Evolutionary conservation across 2,113 vertebrate genomes (phyloP).

Genomic region (Cyprinodon tularosa): DNA sequence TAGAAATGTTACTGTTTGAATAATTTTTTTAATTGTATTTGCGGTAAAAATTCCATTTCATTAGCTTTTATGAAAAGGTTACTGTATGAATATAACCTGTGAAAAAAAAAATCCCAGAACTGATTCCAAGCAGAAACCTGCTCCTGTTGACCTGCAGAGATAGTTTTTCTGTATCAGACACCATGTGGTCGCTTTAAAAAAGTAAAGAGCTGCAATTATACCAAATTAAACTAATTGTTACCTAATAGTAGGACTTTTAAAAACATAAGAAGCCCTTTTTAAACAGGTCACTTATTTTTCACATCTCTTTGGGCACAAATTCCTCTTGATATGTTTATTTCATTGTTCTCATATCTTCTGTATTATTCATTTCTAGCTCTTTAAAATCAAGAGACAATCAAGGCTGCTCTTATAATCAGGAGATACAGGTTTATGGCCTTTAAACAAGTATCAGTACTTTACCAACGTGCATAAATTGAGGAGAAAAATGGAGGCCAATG

Average conservation of each 20-base stretch:
- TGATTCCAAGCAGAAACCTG: neutral
- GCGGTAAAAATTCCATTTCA: no score
- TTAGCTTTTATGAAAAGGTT: neutral
- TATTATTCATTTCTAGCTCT: no score
- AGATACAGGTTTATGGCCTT: no score
- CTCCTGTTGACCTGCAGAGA: conserved; percentile 7
- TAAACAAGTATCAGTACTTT: no score
- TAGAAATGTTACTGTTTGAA: no score
- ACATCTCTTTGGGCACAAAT: neutral
- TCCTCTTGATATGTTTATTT: neutral
- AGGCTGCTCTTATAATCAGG: no score
- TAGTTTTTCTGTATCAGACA: neutral
- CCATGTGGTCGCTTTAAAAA: neutral
- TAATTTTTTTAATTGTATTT: no score
- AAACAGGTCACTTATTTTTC: neutral
- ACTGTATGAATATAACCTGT: conserved; percentile 22
- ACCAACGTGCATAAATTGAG: neutral
- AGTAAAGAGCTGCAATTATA: neutral
- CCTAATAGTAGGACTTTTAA: neutral
- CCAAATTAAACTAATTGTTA: neutral
- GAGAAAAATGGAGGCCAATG: neutral
- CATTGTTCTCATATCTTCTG: no score
- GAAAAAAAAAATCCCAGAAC: neutral
- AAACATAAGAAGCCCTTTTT: neutral
- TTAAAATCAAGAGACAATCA: no score